These are phyloP conservation scores for Zosterops pallidus DNA, from an alignment of 2,113 vertebrate genomes.

Conservation along the genomic window DNA sequence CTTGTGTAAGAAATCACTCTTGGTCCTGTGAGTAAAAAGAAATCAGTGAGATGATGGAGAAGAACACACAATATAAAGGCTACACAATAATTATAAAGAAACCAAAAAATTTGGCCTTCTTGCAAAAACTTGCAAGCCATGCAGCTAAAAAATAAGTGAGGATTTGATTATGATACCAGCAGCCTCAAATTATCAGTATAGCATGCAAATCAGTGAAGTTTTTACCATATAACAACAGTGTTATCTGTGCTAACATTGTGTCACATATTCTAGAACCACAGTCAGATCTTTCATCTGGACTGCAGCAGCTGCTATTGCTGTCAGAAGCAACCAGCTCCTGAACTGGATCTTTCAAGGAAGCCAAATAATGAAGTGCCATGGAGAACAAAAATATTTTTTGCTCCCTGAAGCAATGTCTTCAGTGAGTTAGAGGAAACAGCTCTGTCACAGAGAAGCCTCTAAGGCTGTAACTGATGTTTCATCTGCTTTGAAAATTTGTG, in stretches of 20 bases:
- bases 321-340: background rate
- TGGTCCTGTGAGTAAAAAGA: background rate
- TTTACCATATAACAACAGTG: background rate
- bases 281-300: background rate
- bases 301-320: background rate
- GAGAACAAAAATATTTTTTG: background rate
- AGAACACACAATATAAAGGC: background rate
- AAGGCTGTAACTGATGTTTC: background rate
- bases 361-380: background rate
- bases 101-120: background rate
- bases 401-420: background rate
- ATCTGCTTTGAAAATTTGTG: background rate
- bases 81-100: background rate
- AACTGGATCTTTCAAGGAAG: slow-evolving; percentile 2
- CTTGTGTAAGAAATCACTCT: background rate
- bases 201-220: background rate
- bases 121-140: background rate
- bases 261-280: background rate
- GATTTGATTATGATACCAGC: background rate
- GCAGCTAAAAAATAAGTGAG: background rate
- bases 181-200: background rate
- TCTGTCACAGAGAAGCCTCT: background rate
- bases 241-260: background rate
- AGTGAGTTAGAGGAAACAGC: background rate
- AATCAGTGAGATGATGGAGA: background rate